Conservation (phyloP, 2,797 vertebrate species). For the Lophotriccus pileatus region DNA sequence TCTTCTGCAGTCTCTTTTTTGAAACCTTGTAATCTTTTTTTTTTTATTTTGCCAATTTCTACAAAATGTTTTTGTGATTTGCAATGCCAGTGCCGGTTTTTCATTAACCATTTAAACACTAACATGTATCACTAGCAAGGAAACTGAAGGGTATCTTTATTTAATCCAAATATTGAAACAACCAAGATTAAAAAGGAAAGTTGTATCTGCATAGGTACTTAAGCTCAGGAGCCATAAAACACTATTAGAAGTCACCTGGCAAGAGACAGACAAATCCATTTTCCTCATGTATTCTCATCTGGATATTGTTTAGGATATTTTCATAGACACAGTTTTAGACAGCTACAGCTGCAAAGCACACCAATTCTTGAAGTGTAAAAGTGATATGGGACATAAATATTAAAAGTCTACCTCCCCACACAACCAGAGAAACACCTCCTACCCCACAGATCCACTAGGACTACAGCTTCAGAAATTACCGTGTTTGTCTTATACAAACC, state of each 20-base stretch:
- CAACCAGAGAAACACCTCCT: background rate
- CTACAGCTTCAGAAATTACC: background rate
- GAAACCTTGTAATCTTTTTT: background rate
- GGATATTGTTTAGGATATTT: background rate
- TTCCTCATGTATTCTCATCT: background rate
- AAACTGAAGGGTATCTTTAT: background rate
- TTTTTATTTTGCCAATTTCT: background rate
- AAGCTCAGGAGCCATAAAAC: background rate
- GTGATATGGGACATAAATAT: background rate
- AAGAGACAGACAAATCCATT: background rate
- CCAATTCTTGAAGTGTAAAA: background rate
- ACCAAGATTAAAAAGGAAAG: background rate
- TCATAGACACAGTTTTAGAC: background rate
- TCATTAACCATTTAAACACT: background rate
- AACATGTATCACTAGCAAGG: background rate
- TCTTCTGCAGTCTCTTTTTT: background rate
- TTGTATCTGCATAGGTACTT: background rate
- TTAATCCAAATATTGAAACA: background rate
- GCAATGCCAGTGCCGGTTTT: background rate
- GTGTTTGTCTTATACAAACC: background rate
- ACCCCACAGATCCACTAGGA: background rate
- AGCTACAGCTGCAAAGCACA: background rate
- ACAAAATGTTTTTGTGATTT: background rate
- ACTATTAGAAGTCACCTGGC: background rate
- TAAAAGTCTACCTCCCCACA: background rate